A percentile compares a stretch with the other conserved stretches of the same genome.
These are phyloP conservation scores for Rhinichthys osculus DNA, from an alignment of 2,797 vertebrate species.

Conservation along the genomic window DNA sequence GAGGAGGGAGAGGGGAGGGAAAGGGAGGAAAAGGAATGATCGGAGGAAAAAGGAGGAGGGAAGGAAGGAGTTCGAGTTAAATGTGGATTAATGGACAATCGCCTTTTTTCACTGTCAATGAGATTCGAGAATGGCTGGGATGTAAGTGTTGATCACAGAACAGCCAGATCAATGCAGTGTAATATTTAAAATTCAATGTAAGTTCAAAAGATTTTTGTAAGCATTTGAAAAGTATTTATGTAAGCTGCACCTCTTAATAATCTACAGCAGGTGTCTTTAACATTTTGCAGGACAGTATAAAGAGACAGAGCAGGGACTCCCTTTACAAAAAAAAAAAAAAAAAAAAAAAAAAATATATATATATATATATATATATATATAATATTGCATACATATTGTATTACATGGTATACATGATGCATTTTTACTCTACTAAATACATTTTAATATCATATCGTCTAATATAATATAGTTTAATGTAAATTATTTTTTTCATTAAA, in stretches of 20 bases:
- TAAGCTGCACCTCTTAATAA: background rate
- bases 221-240: background rate
- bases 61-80: slow-evolving; percentile 26
- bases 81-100: slow-evolving; percentile 33
- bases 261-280: background rate
- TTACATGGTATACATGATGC: background rate
- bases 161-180: background rate
- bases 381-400: background rate
- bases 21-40: slow-evolving; percentile 29
- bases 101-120: background rate
- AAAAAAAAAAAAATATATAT: too few relatives aligned
- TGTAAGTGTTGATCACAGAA: background rate
- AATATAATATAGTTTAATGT: background rate
- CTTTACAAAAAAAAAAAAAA: background rate
- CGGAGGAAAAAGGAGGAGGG: background rate
- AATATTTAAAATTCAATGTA: slow-evolving; percentile 1
- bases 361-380: too few relatives aligned
- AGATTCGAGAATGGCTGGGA: background rate
- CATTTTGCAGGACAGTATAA: background rate
- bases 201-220: background rate
- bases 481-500: too few relatives aligned
- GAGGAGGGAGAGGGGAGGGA: slow-evolving; percentile 3
- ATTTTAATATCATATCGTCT: background rate
- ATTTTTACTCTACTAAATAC: background rate
- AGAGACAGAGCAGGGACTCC: background rate